Percentiles rank a stretch among this genome's conserved stretches.
phyloP scores from a whole-genome alignment of 2,113 vertebrate genomes.

The Saguinus imperator region DNA sequence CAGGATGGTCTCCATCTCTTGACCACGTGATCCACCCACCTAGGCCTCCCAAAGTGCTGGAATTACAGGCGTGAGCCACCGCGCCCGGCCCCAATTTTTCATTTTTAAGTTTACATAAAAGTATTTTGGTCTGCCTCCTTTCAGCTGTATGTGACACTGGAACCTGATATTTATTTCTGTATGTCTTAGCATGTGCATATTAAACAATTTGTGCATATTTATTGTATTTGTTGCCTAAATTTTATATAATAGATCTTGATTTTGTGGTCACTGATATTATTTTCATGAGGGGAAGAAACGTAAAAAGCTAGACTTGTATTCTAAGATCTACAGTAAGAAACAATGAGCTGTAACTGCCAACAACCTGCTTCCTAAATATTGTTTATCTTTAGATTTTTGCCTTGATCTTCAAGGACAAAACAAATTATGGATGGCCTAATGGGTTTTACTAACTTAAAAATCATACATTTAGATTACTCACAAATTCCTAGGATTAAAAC shows the following conservation, averaged over 20 bases:
- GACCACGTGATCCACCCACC: too few species aligned
- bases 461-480: background rate
- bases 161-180: background rate
- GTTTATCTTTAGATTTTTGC: background rate
- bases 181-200: background rate
- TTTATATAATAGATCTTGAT: background rate
- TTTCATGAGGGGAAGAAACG: background rate
- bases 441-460: constrained; percentile 63
- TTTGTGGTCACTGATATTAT: background rate
- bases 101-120: background rate
- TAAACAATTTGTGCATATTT: background rate
- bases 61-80: too few species aligned
- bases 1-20: too few species aligned
- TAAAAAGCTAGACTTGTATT: background rate
- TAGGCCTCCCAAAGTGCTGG: too few species aligned
- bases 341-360: background rate
- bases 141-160: background rate
- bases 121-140: background rate
- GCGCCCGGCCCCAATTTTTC: background rate
- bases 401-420: background rate
- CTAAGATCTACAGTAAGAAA: background rate
- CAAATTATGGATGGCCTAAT: constrained; percentile 35
- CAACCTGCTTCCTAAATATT: background rate
- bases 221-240: background rate
- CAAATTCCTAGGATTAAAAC: background rate